A percentile compares a stretch with the other conserved stretches of the same genome.
phyloP scores from a whole-genome alignment of 1,140 invertebrate species.

The Lepidurus packardi region DNA sequence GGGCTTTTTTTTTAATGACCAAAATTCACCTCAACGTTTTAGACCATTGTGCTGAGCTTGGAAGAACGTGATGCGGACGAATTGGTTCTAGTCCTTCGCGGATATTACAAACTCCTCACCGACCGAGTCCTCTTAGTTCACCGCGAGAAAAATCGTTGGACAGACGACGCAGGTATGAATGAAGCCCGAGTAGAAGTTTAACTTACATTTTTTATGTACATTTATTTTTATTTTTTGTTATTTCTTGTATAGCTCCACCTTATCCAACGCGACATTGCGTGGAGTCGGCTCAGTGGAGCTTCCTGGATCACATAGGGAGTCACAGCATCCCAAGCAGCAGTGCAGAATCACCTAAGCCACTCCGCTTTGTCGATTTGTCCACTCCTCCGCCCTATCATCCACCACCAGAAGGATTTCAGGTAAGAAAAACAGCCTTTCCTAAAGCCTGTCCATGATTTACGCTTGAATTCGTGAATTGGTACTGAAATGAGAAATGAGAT shows the following conservation, averaged over 20 bases:
- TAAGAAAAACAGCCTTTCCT: conserved; percentile 26
- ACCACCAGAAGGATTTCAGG: conserved; percentile 42
- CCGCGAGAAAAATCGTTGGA: conserved; percentile 54
- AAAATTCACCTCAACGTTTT: conserved; percentile 37
- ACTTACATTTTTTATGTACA: conserved; percentile 32
- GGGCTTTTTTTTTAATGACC: background rate
- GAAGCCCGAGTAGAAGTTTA: background rate
- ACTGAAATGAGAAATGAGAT: no score
- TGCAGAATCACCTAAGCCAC: conserved; percentile 42
- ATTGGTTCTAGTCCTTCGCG: conserved; percentile 69
- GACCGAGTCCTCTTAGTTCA: conserved; percentile 52
- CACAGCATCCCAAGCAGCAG: conserved; percentile 42
- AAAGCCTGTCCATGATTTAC: background rate
- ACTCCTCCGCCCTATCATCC: conserved; percentile 50
- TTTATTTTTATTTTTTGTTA: conserved; percentile 33
- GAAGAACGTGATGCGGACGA: conserved; percentile 78
- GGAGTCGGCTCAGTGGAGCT: conserved; percentile 71
- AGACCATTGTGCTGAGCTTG: conserved; percentile 64
- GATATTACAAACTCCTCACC: conserved; percentile 52
- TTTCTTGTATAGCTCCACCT: conserved; percentile 59
- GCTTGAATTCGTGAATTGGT: background rate
- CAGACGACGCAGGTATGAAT: conserved; percentile 56
- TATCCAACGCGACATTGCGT: conserved; percentile 75
- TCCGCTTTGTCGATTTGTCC: conserved; percentile 47
- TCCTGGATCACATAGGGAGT: conserved; percentile 43